Conservation (phyloP, 1,140 invertebrate genomes). For the Eriosoma lanigerum region DNA sequence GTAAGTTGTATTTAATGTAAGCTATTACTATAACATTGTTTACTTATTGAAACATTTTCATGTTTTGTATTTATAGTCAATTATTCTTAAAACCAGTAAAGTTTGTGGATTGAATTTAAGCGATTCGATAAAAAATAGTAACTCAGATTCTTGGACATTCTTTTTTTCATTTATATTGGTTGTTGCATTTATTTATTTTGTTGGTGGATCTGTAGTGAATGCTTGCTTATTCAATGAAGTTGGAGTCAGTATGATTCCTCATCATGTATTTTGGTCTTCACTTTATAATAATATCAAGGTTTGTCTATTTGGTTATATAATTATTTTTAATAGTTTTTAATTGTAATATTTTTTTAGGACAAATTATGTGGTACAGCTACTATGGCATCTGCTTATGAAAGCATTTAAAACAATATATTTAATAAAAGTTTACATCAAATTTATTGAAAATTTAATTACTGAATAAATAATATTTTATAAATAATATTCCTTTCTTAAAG, state of each 20-base stretch:
- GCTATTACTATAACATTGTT: background rate
- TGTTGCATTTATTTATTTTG: constrained; percentile 54
- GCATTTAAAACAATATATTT: background rate
- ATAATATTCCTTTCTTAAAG: no score
- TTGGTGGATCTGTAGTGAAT: constrained; percentile 43
- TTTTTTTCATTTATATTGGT: constrained; percentile 42
- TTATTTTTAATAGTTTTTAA: background rate
- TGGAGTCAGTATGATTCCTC: constrained; percentile 25
- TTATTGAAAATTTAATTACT: background rate
- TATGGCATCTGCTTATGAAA: constrained; percentile 43
- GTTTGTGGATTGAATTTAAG: constrained; percentile 40
- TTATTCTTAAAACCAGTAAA: constrained; percentile 23
- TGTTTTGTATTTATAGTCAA: background rate
- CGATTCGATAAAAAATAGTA: background rate
- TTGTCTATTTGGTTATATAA: background rate
- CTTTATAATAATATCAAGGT: constrained; percentile 21
- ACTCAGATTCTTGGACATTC: background rate
- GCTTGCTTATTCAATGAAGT: constrained; percentile 40
- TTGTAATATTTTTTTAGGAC: constrained; percentile 19
- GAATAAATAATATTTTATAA: no score
- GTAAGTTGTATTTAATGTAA: background rate
- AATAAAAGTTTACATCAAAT: no score
- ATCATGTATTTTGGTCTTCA: constrained; percentile 37
- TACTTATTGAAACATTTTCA: background rate
- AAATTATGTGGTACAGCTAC: constrained; percentile 29